These are phyloP conservation scores for Sycobia sp. DNA, from an alignment of 1,140 invertebrate species.

Conservation along the genomic window DNA sequence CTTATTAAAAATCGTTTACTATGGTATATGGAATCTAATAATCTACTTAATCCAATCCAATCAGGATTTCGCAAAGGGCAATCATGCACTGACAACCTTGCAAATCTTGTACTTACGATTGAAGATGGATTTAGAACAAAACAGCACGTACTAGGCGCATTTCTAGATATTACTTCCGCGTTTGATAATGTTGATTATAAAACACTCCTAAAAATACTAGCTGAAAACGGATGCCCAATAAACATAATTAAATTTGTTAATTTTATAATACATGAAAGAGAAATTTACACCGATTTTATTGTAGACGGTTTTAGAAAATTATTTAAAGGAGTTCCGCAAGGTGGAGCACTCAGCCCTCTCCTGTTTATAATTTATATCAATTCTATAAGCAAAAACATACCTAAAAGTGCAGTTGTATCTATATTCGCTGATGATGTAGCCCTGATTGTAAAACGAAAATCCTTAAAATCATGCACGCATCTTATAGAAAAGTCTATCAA, in stretches of 20 bases:
- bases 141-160: no score
- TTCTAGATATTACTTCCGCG: constrained; percentile 31
- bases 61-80: no score
- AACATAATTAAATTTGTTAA: constrained; percentile 18
- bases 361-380: neutral
- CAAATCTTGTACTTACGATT: no score
- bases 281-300: neutral
- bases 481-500: neutral
- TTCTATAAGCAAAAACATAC: neutral
- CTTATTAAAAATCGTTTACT: no score
- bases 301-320: neutral
- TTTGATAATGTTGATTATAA: constrained; percentile 29
- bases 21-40: no score
- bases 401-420: neutral
- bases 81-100: neutral
- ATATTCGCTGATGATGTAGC: constrained; percentile 7
- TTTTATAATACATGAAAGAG: constrained; percentile 11
- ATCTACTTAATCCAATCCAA: no score
- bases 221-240: neutral
- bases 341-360: constrained; percentile 1
- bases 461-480: neutral
- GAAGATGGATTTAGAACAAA: no score
- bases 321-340: constrained; percentile 15
- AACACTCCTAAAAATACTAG: neutral
- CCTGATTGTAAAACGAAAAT: constrained; percentile 1